These are phyloP conservation scores for Malaclemys terrapin DNA, from an alignment of 2,113 vertebrate species.

Conservation along the genomic window DNA sequence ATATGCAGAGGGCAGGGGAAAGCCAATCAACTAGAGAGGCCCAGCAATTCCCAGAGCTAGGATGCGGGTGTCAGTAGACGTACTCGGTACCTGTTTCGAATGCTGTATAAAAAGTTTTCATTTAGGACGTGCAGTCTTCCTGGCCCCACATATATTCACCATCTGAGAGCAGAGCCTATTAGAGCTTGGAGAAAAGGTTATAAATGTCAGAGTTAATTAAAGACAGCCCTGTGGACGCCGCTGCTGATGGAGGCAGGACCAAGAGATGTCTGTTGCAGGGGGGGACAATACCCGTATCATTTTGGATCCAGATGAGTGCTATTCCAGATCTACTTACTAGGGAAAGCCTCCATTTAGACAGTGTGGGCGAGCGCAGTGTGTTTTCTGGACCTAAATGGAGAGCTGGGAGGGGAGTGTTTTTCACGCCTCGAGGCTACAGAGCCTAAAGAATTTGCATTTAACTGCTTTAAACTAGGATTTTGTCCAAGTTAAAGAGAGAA, in stretches of 20 bases:
- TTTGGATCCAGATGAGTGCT: conserved; percentile 47
- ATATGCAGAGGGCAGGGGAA: not conserved
- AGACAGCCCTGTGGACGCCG: not conserved
- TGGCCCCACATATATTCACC: not conserved
- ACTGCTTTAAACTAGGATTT: conserved; percentile 11
- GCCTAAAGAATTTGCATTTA: conserved; percentile 44
- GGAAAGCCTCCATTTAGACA: not conserved
- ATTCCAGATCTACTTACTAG: not conserved
- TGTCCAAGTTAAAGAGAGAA: conserved; percentile 56
- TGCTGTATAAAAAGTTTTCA: not conserved
- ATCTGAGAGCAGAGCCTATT: conserved; percentile 22
- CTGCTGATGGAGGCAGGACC: not conserved
- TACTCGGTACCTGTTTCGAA: not conserved
- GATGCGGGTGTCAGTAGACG: conserved; percentile 14
- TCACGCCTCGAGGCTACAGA: conserved; percentile 43
- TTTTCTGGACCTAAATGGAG: conserved; percentile 69
- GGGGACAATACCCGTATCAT: conserved; percentile 49
- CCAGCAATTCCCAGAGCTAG: conserved; percentile 20
- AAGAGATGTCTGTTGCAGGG: conserved; percentile 30
- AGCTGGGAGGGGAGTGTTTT: conserved; percentile 62
- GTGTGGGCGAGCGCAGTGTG: not conserved
- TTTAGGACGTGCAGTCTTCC: conserved; percentile 35
- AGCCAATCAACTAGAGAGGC: not conserved
- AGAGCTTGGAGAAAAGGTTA: conserved; percentile 25
- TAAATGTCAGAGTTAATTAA: not conserved